Conservation (phyloP, 2,888 invertebrate genomes). For the Tipula unca region DNA sequence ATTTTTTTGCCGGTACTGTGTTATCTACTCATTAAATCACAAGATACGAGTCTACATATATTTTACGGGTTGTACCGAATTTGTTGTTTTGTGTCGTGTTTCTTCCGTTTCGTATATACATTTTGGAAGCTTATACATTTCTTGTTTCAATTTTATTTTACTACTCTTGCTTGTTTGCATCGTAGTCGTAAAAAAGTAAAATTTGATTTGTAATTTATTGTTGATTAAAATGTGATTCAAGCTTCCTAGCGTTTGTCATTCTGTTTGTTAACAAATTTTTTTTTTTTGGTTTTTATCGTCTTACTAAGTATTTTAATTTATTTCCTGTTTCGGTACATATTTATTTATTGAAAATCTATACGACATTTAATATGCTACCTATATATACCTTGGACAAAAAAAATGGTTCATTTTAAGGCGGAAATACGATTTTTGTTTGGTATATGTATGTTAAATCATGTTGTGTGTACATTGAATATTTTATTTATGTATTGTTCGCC, state of each 20-base stretch:
- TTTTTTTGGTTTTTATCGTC: background rate
- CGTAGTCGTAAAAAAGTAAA: background rate
- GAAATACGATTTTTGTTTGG: background rate
- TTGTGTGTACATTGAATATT: background rate
- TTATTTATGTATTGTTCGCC: background rate
- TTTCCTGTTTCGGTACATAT: background rate
- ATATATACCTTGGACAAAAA: background rate
- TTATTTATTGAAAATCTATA: background rate
- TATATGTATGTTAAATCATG: background rate
- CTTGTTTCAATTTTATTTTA: background rate
- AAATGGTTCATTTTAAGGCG: background rate
- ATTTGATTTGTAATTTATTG: constrained; percentile 8
- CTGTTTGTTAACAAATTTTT: background rate
- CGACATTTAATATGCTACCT: background rate
- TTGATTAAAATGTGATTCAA: background rate
- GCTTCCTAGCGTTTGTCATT: background rate
- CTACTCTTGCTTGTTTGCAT: background rate
- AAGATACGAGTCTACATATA: background rate
- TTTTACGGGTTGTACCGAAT: background rate
- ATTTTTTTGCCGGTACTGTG: background rate
- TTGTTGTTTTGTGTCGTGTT: background rate
- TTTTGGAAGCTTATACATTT: background rate
- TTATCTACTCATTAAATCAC: background rate
- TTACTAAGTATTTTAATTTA: background rate
- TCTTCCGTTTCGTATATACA: background rate